These are phyloP conservation scores for Epizoanthus ramosus DNA, from an alignment of 92 coral and sea anemone genomes.

Conservation along the genomic window DNA sequence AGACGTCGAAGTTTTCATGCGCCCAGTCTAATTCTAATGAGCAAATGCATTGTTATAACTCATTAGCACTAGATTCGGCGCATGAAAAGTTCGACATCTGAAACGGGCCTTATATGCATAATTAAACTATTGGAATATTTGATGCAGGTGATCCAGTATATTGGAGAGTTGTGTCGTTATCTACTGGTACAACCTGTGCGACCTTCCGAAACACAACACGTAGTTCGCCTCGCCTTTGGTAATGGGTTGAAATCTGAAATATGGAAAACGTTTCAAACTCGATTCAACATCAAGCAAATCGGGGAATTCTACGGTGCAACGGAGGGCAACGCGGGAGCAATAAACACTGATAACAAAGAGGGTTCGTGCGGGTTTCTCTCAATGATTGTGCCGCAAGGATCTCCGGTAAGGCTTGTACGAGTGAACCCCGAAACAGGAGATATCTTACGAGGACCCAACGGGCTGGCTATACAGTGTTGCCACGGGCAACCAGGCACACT, in stretches of 20 bases:
- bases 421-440: slow-evolving; percentile 37
- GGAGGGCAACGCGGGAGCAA: slow-evolving; percentile 22
- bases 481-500: slow-evolving; percentile 46
- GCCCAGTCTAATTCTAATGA: no score
- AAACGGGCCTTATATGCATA: background rate
- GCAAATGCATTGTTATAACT: no score
- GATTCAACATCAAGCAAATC: slow-evolving; percentile 38
- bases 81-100: no score
- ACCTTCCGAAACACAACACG: slow-evolving; percentile 28
- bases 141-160: slow-evolving; percentile 18
- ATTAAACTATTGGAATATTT: background rate
- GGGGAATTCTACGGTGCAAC: slow-evolving; percentile 41
- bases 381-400: background rate
- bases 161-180: slow-evolving; percentile 50
- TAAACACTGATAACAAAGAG: slow-evolving; percentile 1
- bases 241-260: slow-evolving; percentile 48
- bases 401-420: slow-evolving; percentile 13
- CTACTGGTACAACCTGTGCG: slow-evolving; percentile 46
- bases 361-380: slow-evolving; percentile 42
- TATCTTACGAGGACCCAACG: slow-evolving; percentile 41
- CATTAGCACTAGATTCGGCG: no score
- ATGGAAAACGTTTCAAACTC: slow-evolving; percentile 39
- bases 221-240: slow-evolving; percentile 32
- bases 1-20: no score
- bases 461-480: slow-evolving; percentile 28